Base-by-base conservation (phyloP, 2,797 vertebrate species). In the Chromis chromis region DNA sequence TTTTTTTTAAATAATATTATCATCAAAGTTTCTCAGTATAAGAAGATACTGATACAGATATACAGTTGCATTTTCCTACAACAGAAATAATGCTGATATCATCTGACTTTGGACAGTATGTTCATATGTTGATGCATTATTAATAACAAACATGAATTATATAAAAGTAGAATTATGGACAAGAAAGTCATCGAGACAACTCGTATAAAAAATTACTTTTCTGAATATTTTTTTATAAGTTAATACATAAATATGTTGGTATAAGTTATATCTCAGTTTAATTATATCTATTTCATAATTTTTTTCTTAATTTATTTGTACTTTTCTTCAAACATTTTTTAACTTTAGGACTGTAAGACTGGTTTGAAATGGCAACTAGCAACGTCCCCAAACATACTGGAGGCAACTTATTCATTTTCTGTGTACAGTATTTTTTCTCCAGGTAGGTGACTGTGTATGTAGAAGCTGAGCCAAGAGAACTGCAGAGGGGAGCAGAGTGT, bases 381-480 rank as follows among this genome's bases (percentile, higher is more conserved):
- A 73, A 75, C 48, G 63, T 77, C 33, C 11, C 9, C 11, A 56
- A 74, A 77, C 39, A 68, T 52, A 22, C 19, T 70, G 19, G 21
- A 70, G 55, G 27, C 28, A 57, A 59, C 53, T 14, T 44, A 62
- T 67, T 28, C 42, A 64, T 71, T 71, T 63, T 85, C 60, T 76
- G 48, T 73, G 67, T 70, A 25, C 19, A 21, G 0, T 70, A 46
- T 68, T 80, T 79, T 78, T 61, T 74, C 72, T 74, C 75, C 65
- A 65, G 70, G 85, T 86, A 76, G 74, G 59, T 88, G 76, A 82
- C 68, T 76, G 74, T 19, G 52, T 67, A 21, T 78, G 72, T 4
- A 81, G 62, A 86, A 56, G 50, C 36, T 52, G 65, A 81, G 89
- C 88, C 86, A 91, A 83, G 82, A 83, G 63, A 74, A 70, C 54